phyloP scores from a whole-genome alignment of 1,140 invertebrate genomes.

The Megathymus violae region DNA sequence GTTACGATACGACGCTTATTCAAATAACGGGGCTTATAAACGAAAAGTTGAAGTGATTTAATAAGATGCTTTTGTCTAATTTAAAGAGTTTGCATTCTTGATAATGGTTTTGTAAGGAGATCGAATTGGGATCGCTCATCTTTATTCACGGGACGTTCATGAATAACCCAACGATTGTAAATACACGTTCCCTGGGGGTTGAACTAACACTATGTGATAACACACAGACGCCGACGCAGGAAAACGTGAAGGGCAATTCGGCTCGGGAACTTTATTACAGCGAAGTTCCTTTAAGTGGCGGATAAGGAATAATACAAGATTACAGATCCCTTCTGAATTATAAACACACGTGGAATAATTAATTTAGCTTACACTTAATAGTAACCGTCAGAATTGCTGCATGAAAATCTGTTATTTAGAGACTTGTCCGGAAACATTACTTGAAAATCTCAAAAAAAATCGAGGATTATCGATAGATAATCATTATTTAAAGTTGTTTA shows the following conservation, averaged over 20 bases:
- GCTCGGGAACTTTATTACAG: constrained; percentile 70
- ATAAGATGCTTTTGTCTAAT: constrained; percentile 28
- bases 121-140: constrained; percentile 58
- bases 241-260: constrained; percentile 64
- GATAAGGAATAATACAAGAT: constrained; percentile 64
- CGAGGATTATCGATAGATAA: too few relatives aligned
- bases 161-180: constrained; percentile 74
- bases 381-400: too few relatives aligned
- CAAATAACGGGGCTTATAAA: constrained; percentile 20
- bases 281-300: constrained; percentile 59
- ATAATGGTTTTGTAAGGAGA: constrained; percentile 54
- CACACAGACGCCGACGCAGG: constrained; percentile 46
- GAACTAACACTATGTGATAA: constrained; percentile 62
- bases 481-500: too few relatives aligned
- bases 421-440: too few relatives aligned
- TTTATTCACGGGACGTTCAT: constrained; percentile 73
- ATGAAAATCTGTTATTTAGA: too few relatives aligned
- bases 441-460: too few relatives aligned
- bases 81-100: constrained; percentile 31
- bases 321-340: constrained; percentile 58
- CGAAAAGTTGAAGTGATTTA: constrained; percentile 23
- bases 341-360: constrained; percentile 39
- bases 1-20: constrained; percentile 28
- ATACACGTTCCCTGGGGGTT: constrained; percentile 57
- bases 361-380: not conserved